A percentile compares a stretch with the other conserved stretches of the same genome.
Conservation (phyloP, 2,888 invertebrate genomes). For the Pharmacophagus antenor region DNA sequence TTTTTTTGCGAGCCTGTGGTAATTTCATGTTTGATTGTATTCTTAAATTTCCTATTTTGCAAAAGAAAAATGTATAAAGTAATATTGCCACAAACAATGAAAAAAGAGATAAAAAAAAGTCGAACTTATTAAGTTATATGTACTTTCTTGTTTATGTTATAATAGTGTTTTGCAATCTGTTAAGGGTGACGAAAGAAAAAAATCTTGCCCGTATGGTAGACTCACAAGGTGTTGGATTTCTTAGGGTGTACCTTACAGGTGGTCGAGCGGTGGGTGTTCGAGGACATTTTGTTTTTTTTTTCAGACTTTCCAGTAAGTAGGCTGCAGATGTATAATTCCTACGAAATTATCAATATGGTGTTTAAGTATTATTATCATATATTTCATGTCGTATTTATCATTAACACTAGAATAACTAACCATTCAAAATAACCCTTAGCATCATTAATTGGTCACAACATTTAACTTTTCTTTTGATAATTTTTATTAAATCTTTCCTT, state of each 20-base stretch:
- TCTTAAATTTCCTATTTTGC: not conserved
- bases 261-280: not conserved
- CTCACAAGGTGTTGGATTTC: not conserved
- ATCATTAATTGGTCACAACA: no score
- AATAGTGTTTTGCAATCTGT: not conserved
- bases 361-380: no score
- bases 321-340: no score
- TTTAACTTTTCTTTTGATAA: no score
- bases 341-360: no score
- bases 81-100: no score
- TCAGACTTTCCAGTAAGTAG: not conserved
- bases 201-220: not conserved
- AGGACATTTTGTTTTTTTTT: not conserved
- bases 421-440: no score
- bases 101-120: no score
- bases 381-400: not conserved
- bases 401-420: no score
- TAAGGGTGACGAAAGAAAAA: not conserved
- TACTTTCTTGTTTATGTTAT: not conserved
- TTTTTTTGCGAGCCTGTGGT: no score
- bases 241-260: not conserved
- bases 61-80: not conserved
- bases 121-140: not conserved
- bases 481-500: no score
- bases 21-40: no score